Percentiles rank a stretch among this genome's conserved stretches.
Conservation (phyloP, 2,797 vertebrate genomes). For the Salarias fasciatus region DNA sequence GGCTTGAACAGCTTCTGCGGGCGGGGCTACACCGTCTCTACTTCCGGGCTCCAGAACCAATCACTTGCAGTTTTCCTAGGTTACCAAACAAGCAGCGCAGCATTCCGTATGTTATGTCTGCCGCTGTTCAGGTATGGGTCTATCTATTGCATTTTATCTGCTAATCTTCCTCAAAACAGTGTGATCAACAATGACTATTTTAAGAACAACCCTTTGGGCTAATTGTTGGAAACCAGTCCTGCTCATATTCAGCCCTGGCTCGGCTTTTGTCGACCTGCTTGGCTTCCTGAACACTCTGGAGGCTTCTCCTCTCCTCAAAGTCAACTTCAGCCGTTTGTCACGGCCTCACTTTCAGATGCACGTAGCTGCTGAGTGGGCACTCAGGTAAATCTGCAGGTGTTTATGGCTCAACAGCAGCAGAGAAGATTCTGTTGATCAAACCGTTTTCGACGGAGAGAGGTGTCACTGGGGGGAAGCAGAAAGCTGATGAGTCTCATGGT, state of each 20-base stretch:
- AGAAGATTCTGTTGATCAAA: conserved; percentile 7
- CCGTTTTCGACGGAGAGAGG: conserved; percentile 7
- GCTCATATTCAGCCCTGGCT: neutral
- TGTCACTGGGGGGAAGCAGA: neutral
- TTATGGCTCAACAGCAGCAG: neutral
- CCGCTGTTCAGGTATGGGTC: no score
- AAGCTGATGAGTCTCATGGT: neutral
- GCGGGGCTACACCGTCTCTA: no score
- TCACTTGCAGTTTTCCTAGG: no score
- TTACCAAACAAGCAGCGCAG: no score
- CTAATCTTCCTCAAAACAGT: no score
- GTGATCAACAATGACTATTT: no score
- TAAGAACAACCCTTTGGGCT: no score
- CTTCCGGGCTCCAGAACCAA: no score
- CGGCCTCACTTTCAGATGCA: conserved; percentile 2
- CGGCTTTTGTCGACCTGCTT: neutral
- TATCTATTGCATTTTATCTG: no score
- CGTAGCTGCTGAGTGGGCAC: neutral
- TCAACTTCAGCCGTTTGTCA: neutral
- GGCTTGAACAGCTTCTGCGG: no score
- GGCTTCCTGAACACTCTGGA: neutral
- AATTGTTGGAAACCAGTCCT: neutral
- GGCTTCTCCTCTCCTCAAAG: neutral
- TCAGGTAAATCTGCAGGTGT: neutral
- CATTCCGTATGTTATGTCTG: no score